Evolutionary conservation across 1,140 invertebrate species (phyloP), one percentile per base, ranked within the genome.

Genomic region (Drosophila insularis): DNA sequence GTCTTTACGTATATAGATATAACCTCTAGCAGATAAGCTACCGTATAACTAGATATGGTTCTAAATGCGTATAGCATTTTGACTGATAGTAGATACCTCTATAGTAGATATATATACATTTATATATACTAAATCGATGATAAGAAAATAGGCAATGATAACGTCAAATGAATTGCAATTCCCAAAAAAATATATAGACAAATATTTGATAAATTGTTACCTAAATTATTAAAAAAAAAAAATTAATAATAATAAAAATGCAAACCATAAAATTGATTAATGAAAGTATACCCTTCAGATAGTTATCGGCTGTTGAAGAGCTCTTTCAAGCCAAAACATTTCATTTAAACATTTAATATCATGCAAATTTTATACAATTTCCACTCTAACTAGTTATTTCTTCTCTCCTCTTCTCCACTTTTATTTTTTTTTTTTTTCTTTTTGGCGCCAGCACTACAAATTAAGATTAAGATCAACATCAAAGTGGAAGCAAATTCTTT

Each of bases 391-490:
- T 55, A 31, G 53, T 55, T 55, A n/a, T 31, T 55, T 55, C 17
- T 50, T 50, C 17, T 31, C 19, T 55, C 35, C 4, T 35, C 35
- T 3, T 37, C 35, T 10, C 35, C 4, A 19, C 2, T 3, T n/a
- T 3, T 10, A 11, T 10, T 11, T 35, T 1, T 35, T 35, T 35
- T 35, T 32, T 32, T 32, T 32, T 32, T 75, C 69, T 46, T 71
- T 68, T 58, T 87, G 82, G 84, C 82, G 82, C 82, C 82, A 87
- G 84, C 82, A 76, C 69, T 53, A 89, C 79, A 79, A 87, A 87
- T 89, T 89, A 82, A 87, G 79, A 86, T 87, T 81, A 86, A 77
- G 82, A 89, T 87, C 84, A 87, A 79, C 79, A 82, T 80, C 80
- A 73, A 89, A 74, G 62, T 79, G 55, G 64, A 69, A 69, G 64